Evolutionary conservation across 2,113 vertebrate species (phyloP), one percentile per base, ranked within the genome.

Genomic region (Fulmarus glacialis): DNA sequence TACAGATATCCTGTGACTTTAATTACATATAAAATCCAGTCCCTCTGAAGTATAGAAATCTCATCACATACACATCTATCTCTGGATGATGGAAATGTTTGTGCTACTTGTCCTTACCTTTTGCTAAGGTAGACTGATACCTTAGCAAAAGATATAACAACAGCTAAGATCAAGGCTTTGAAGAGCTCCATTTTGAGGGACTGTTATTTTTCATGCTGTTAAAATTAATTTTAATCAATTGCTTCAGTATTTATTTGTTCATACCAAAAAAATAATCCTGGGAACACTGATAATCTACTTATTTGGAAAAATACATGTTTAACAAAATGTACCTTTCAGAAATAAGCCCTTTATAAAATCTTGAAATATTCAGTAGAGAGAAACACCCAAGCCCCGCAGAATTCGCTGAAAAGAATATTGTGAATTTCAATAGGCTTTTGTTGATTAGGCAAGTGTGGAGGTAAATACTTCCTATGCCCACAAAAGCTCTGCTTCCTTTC

Each of bases 171-270:
- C 19, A 82, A 95, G 62, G 42, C 34, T 92, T 67, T 88, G 74
- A 95, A 82, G 14, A 64, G 12, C 29, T 78, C 38, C 29, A 21
- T 90, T 77, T 92, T 71, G 50, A 84, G 20, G 20, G 8, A 30
- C 60, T 70, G 22, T 58, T 96, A 38, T 30, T 96, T 96, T 73
- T 82, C 93, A 29, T 56, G 89, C 40, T 94, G 87, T 95, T 93
- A 79, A 88, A 96, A 93, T 68, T 80, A 40, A 20, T 45, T 89
- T 84, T 32, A 52, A 91, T 83, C 30, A 70, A 60, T 93, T 70
- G 40, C 23, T 87, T 87, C 45, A 56, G 27, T 72, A 78, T 87
- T 63, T 91, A 21, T 86, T 70, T 93, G 38, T 68, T 93, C 50
- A 0, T 27, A 75, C 9, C 42, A 84, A 83, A 89, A 36, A 48